Percentiles rank a stretch among this genome's conserved stretches.
These are phyloP conservation scores for Tribolium castaneum DNA, from an alignment of 1,140 invertebrate genomes.

Conservation along the genomic window DNA sequence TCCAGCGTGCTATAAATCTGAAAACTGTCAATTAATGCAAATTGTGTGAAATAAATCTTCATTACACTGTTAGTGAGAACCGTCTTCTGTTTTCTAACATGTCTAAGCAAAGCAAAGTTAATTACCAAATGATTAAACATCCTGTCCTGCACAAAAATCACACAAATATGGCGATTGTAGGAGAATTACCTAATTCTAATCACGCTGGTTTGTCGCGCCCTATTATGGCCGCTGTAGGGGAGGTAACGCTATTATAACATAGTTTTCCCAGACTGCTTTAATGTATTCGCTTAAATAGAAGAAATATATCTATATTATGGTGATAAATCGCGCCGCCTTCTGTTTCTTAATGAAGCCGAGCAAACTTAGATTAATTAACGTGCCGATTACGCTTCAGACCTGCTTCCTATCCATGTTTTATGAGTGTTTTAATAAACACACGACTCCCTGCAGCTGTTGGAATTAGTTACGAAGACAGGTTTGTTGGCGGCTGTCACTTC, in stretches of 20 bases:
- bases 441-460: slow-evolving; percentile 22
- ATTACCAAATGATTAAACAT: not conserved
- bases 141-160: not conserved
- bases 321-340: not conserved
- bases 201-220: too few species aligned
- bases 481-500: not conserved
- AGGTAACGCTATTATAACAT: too few species aligned
- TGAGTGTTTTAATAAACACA: slow-evolving; percentile 14
- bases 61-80: not conserved
- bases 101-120: not conserved
- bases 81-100: not conserved
- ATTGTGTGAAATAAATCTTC: not conserved
- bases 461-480: slow-evolving; percentile 16
- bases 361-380: not conserved
- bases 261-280: too few species aligned
- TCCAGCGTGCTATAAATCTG: too few species aligned
- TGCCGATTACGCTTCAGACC: not conserved
- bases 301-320: not conserved
- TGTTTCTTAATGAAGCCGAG: not conserved
- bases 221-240: too few species aligned
- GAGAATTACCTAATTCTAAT: too few species aligned
- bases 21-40: too few species aligned
- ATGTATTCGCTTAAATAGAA: too few species aligned
- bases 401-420: not conserved
- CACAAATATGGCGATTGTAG: too few species aligned